Evolutionary conservation across 2,888 invertebrate species (phyloP), one percentile per base, ranked within the genome.

Genomic region (Thecocarcelia acutangulata): DNA sequence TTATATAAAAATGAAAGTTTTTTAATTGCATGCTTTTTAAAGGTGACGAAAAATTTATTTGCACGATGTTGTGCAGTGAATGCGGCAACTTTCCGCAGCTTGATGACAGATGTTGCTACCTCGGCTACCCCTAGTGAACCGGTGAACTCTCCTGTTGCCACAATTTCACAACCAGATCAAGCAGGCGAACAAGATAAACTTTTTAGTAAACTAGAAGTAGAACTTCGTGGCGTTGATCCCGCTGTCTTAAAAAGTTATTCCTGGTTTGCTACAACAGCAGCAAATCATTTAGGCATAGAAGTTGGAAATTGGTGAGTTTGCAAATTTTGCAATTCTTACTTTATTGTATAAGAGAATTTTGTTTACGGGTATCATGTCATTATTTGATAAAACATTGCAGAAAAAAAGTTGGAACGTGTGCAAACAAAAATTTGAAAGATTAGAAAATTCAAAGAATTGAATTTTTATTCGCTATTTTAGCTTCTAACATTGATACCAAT

Each of bases 241-340:
- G 96, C 95, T 0, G 97, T 98, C 0, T 90, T 98, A 21, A 93
- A 94, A 83, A 98, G 98, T 91, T 99, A 97, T 89, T 94, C 95
- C 13, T 94, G 94, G 92, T 98, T 97, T 91, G 94, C 96, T 24
- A 92, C 93, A 5, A 94, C 94, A 74, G 94, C 97, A 40, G 97
- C 97, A 0, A 92, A 93, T 46, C 94, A 97, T 91, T 93, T 98
- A 79, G 95, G 95, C 24, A 93, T 98, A 78, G 93, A 94, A 88
- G 92, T 95, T 52, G 94, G 94, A 73, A 94, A 94, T 86, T 93
- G 92, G 95, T 95, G 92, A 83, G 86, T 24, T 24, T 2, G 24
- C 2, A 5, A 24, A 2, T 24, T 24, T 33, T 2, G 4, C 1
- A 15, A n/a, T 12, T 11, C 1, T 4, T 54, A n/a, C n/a, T n/a